phyloP scores from a whole-genome alignment of 2,888 invertebrate genomes.

The Diogma glabrata region DNA sequence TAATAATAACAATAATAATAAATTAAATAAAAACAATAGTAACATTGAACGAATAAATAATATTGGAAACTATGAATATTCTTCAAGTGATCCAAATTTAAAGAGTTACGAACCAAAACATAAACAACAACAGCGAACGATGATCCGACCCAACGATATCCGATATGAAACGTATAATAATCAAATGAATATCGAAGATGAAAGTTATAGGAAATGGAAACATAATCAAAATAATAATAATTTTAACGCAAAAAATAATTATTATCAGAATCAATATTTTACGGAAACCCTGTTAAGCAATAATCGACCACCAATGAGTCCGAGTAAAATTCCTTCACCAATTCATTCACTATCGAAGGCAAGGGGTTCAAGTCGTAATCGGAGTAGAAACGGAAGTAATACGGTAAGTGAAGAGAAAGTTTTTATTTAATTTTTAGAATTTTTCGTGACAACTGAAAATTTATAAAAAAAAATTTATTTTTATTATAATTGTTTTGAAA shows the following conservation, averaged over 20 bases:
- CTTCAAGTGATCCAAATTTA: conserved; percentile 28
- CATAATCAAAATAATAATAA: conserved; percentile 10
- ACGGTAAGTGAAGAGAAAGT: conserved; percentile 28
- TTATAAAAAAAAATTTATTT: too few relatives aligned
- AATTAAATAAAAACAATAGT: conserved; percentile 4
- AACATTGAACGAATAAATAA: conserved; percentile 21
- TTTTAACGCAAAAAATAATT: neutral
- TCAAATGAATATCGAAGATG: neutral
- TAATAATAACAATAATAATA: conserved; percentile 8
- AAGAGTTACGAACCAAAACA: conserved; percentile 3
- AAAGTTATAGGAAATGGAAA: neutral
- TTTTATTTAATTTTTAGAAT: too few relatives aligned
- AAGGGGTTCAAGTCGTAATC: conserved; percentile 35
- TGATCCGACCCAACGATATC: too few relatives aligned
- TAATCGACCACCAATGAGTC: conserved; percentile 36
- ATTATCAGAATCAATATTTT: conserved; percentile 8
- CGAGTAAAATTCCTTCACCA: conserved; percentile 70
- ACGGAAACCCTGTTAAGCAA: conserved; percentile 6
- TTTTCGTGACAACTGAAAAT: too few relatives aligned
- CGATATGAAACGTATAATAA: conserved; percentile 1
- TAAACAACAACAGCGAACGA: conserved; percentile 4
- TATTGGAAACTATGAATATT: conserved; percentile 32
- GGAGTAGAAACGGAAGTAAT: conserved; percentile 25
- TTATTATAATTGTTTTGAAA: too few relatives aligned
- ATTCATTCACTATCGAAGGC: conserved; percentile 49